Evolutionary conservation across 2,888 invertebrate species (phyloP), one percentile per base, ranked within the genome.

Genomic region (Lasiommata megera): DNA sequence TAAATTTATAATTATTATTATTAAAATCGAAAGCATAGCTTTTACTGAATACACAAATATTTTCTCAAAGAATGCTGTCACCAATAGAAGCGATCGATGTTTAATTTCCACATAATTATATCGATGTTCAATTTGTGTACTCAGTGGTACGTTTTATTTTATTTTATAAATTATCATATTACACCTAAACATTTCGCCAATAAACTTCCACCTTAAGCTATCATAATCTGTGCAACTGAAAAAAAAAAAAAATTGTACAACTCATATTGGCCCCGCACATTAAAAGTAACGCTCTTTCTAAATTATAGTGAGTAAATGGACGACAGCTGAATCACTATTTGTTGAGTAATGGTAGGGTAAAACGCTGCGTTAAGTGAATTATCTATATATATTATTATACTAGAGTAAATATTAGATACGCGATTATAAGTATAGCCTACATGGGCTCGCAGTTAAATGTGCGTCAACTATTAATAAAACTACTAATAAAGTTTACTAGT

Each of bases 241-340:
- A 56, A 41, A 23, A 54, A 46, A 41, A 48, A 23, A 54, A 46
- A 41, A 48, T 47, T 37, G 47, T 62, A 48, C 56, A 63, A 67
- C 64, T 59, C 31, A 65, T 64, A 54, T 67, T 67, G 67, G 67
- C 65, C 67, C 65, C 64, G 62, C 60, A 63, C 58, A 60, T 58
- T 62, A 54, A 61, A 66, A 63, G 53, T 23, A 62, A 65, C 37
- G 51, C 47, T 50, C 43, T 46, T 51, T 50, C 40, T 46, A 61
- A 60, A 47, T 54, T 43, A 60, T 38, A 46, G 40, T 43, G 43
- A 52, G 41, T 47, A 61, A 61, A 58, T 64, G 61, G 56, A 61
- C 56, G 62, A 58, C 47, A 41, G 59, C 47, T 57, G 56, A 52
- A 60, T 59, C 54, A 54, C 61, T 41, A 40, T 29, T 38, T 41